These are phyloP conservation scores for Caenorhabditis remanei DNA, from an alignment of 1,140 invertebrate genomes.

Conservation along the genomic window DNA sequence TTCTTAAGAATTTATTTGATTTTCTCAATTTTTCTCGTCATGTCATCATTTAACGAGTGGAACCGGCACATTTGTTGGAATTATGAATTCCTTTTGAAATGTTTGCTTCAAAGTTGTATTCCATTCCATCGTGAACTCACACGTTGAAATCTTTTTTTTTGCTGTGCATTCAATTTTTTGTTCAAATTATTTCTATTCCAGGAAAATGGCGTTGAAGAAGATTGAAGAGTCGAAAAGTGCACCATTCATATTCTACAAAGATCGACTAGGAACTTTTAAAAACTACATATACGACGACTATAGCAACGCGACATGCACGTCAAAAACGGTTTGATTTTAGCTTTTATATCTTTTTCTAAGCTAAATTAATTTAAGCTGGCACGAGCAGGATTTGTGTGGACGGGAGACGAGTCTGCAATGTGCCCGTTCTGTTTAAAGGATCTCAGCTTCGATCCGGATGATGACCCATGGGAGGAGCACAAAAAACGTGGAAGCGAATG, in stretches of 20 bases:
- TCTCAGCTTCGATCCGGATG: conserved; percentile 1
- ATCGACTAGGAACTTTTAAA: conserved; percentile 1
- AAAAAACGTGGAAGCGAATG: conserved; percentile 10
- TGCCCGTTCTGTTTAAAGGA: conserved; percentile 18
- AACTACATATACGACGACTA: background rate
- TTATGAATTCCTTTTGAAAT: too few relatives aligned
- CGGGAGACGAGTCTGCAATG: background rate
- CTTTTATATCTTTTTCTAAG: background rate
- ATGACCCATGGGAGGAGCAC: conserved; percentile 36
- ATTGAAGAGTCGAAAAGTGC: background rate
- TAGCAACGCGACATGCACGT: background rate
- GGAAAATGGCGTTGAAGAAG: background rate
- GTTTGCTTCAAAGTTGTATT: too few relatives aligned
- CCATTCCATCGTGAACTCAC: too few relatives aligned
- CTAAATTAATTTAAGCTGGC: background rate
- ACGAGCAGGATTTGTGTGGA: background rate
- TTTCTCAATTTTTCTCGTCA: too few relatives aligned
- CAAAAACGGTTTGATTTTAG: background rate
- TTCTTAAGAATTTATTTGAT: too few relatives aligned
- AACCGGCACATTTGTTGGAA: too few relatives aligned
- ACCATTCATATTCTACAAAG: conserved; percentile 6
- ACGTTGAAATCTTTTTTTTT: too few relatives aligned
- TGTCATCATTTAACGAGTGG: too few relatives aligned
- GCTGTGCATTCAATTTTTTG: too few relatives aligned
- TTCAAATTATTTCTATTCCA: background rate